Evolutionary conservation across 1,140 invertebrate genomes (phyloP), one percentile per base, ranked within the genome.

Genomic region (Nephotettix cincticeps): DNA sequence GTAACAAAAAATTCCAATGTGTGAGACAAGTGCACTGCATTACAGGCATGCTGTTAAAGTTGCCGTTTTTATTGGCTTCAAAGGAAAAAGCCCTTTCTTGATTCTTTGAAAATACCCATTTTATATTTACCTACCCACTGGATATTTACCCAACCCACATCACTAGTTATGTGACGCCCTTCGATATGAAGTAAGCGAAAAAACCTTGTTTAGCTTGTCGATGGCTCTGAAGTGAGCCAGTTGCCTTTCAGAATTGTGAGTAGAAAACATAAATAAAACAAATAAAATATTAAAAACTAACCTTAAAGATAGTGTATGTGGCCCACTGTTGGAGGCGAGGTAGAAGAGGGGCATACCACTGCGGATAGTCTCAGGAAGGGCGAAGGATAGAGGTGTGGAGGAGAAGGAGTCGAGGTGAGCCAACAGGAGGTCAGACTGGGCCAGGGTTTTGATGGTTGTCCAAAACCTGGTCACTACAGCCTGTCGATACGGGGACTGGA

Each of bases 301-400:
- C 85, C 82, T 86, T 17, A 86, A 80, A 69, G 82, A 83, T 43
- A 77, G 78, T 74, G 77, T 81, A 78, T 78, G 86, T 74, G 74
- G 83, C 78, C 45, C 75, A 11, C 84, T 84, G 75, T 84, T 85
- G 71, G 83, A 81, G 4, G 87, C 84, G 30, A 89, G 78, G 76
- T 88, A 88, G 80, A 93, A 93, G 0, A 93, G 82, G 23, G 92
- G 90, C 78, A 93, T 86, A 45, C 91, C 91, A 80, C 86, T 91
- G 75, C 86, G 86, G 2, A 93, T 86, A 69, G 86, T 89, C 71
- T 93, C 90, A 1, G 92, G 91, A 27, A 93, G 83, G 51, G 84
- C 88, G 75, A 90, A 91, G 83, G 89, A 88, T 40, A 84, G 83
- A 73, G 84, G 80, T 72, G 85, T 86, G 63, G 85, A 86, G 36